A percentile compares a stretch with the other conserved stretches of the same genome.
These are phyloP conservation scores for Tineola bisselliella DNA, from an alignment of 2,888 invertebrate genomes.

Conservation along the genomic window DNA sequence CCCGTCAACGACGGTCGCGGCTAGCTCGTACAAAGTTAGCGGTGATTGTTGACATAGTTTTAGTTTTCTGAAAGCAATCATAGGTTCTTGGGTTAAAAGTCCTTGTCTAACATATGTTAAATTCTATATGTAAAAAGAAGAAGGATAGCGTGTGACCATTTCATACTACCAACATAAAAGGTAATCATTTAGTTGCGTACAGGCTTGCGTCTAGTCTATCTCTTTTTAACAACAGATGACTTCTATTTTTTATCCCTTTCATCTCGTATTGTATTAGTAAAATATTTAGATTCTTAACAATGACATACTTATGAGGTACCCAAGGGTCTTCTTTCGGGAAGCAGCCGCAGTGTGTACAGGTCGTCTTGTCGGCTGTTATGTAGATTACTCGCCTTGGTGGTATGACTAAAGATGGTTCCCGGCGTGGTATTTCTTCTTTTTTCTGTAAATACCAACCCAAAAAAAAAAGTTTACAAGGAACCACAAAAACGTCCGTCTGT, in stretches of 20 bases:
- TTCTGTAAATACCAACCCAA: no score
- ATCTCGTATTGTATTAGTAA: no score
- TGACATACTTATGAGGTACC: conserved; percentile 28
- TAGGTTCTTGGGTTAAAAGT: background rate
- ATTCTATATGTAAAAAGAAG: no score
- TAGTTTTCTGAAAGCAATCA: conserved; percentile 28
- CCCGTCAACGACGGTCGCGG: conserved; percentile 44
- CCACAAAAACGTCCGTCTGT: no score
- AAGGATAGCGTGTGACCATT: no score
- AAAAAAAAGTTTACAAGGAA: no score
- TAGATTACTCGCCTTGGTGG: conserved; percentile 21
- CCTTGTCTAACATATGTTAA: no score
- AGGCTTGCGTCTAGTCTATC: no score
- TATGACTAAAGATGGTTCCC: conserved; percentile 27
- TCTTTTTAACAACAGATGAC: no score
- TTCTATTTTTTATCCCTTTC: no score
- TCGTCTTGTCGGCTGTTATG: conserved; percentile 35
- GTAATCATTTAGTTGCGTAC: no score
- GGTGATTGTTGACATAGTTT: conserved; percentile 33
- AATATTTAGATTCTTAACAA: background rate
- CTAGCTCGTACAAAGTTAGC: conserved; percentile 47
- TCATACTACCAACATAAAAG: no score
- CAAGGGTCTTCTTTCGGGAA: conserved; percentile 40
- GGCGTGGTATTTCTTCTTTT: conserved; percentile 28
- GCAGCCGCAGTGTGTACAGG: conserved; percentile 32